Conservation (phyloP, 2,888 invertebrate species). For the Bimastos eiseni region DNA sequence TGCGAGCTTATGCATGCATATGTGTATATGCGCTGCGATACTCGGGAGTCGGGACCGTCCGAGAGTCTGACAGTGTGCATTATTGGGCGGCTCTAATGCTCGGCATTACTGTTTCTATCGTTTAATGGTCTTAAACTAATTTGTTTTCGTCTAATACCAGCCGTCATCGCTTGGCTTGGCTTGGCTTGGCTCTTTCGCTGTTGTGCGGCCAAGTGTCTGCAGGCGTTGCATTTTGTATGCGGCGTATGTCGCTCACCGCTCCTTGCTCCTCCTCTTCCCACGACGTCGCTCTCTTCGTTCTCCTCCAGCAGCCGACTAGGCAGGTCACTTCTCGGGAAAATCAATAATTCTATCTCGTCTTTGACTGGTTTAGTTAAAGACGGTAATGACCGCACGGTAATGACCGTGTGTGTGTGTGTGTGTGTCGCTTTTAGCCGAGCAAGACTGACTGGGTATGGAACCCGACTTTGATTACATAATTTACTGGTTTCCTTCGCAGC, state of each 20-base stretch:
- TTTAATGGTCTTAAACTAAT: background rate
- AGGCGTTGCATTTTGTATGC: background rate
- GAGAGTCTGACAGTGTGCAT: background rate
- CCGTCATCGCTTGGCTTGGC: background rate
- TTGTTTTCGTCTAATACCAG: background rate
- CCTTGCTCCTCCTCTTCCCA: background rate
- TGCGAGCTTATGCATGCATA: background rate
- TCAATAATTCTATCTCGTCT: background rate
- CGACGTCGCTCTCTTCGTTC: background rate
- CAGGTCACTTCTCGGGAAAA: background rate
- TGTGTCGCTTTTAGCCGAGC: background rate
- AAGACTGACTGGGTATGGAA: background rate
- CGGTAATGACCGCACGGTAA: background rate
- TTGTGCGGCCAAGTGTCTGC: background rate
- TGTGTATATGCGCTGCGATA: background rate
- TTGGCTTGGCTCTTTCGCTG: background rate
- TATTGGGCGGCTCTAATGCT: background rate
- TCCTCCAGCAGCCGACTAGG: background rate
- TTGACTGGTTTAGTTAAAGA: background rate
- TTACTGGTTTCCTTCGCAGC: background rate
- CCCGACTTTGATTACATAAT: background rate
- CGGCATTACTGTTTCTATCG: background rate
- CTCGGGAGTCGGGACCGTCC: background rate
- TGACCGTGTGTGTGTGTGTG: no score
- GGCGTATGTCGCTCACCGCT: background rate